Percentiles rank a stretch among this genome's conserved stretches.
phyloP scores from a whole-genome alignment of 2,113 vertebrate species.

The Perca schrenkii region DNA sequence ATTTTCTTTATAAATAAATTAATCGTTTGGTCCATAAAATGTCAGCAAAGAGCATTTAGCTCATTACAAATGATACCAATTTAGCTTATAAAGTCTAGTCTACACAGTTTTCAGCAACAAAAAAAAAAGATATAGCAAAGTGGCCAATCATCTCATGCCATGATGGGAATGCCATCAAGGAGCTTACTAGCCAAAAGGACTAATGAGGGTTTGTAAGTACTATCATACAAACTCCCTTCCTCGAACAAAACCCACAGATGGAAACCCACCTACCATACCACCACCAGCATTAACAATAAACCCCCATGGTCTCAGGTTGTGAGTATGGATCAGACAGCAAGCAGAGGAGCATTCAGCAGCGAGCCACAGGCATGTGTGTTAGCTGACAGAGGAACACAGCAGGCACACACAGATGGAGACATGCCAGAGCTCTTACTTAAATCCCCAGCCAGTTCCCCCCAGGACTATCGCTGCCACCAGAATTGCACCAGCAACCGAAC shows the following conservation, averaged over 20 bases:
- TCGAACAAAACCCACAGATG: not conserved
- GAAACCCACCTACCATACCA: not conserved
- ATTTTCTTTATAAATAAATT: not conserved
- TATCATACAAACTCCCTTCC: not conserved
- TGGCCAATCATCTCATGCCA: not conserved
- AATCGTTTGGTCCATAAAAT: not conserved
- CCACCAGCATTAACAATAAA: conserved; percentile 6
- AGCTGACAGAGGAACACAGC: conserved; percentile 51
- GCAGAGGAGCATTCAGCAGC: conserved; percentile 45
- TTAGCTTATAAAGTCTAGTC: not conserved
- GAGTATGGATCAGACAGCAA: conserved; percentile 41
- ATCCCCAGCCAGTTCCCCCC: conserved; percentile 99
- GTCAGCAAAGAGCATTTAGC: not conserved
- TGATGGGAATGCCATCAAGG: not conserved
- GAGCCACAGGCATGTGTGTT: conserved; percentile 47
- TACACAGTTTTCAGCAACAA: not conserved
- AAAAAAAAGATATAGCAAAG: not conserved
- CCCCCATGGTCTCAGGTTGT: conserved; percentile 8
- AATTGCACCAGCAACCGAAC: conserved; percentile 97
- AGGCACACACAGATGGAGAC: conserved; percentile 61
- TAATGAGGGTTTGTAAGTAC: not conserved
- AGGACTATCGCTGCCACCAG: conserved; percentile 97
- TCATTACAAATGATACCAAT: not conserved
- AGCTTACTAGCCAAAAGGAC: not conserved
- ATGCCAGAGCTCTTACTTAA: conserved; percentile 93